A percentile compares a stretch with the other conserved stretches of the same genome.
phyloP scores from a whole-genome alignment of 2,888 invertebrate species.

The Nomada ruficornis region DNA sequence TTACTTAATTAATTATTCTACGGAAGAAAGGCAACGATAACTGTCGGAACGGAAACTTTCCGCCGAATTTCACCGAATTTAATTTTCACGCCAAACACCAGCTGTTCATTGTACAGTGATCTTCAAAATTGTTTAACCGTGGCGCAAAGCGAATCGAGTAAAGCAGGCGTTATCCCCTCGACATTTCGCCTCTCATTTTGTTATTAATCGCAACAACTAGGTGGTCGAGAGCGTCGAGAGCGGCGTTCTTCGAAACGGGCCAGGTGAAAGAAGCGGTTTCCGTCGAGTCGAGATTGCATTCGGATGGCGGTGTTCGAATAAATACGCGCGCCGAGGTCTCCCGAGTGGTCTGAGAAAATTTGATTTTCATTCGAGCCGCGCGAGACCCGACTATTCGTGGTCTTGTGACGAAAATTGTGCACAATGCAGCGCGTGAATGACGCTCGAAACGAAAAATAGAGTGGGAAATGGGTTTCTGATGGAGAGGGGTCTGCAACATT shows the following conservation, averaged over 20 bases:
- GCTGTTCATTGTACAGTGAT: not conserved
- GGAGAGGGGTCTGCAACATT: not conserved
- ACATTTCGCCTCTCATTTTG: conserved; percentile 18
- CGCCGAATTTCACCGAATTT: too few species aligned
- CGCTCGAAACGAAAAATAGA: not conserved
- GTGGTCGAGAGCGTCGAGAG: conserved; percentile 37
- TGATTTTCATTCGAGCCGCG: conserved; percentile 28
- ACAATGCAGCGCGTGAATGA: conserved; percentile 1
- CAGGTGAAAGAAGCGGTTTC: conserved; percentile 41
- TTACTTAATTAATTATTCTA: too few species aligned
- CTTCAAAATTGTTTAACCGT: conserved; percentile 13
- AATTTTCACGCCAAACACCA: not conserved
- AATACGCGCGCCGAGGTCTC: conserved; percentile 29
- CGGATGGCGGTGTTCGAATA: conserved; percentile 43
- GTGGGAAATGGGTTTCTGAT: conserved; percentile 39
- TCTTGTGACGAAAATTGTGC: conserved; percentile 3
- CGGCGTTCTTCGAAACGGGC: conserved; percentile 2
- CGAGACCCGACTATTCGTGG: not conserved
- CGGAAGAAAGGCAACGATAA: too few species aligned
- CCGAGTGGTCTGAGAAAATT: conserved; percentile 32
- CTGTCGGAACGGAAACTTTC: too few species aligned
- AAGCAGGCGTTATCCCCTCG: not conserved
- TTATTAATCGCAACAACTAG: conserved; percentile 20
- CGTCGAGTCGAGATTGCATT: conserved; percentile 43
- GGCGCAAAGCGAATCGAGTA: not conserved